Percentiles rank a stretch among this genome's conserved stretches.
Evolutionary conservation across 2,113 vertebrate species (phyloP).

Genomic region (Tragelaphus buxtoni): DNA sequence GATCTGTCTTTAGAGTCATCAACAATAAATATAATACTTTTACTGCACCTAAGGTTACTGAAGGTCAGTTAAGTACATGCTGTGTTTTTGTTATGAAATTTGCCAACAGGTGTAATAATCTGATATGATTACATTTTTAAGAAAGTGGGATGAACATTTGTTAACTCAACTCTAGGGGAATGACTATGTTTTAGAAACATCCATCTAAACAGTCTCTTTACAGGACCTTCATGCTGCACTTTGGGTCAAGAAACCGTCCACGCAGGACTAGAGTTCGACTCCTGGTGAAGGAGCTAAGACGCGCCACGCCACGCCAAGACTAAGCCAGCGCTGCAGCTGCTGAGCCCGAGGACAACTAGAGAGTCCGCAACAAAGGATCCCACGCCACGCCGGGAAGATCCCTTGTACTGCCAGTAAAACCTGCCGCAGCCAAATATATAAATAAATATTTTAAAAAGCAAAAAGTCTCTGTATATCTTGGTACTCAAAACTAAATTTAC

Average conservation of each 20-base stretch:
- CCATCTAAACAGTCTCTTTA: neutral
- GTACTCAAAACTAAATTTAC: neutral
- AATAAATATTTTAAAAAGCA: neutral
- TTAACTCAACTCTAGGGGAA: neutral
- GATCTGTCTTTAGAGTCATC: neutral
- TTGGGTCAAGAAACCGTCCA: neutral
- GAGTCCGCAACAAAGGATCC: neutral
- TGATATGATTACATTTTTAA: neutral
- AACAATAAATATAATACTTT: neutral
- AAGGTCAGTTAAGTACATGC: neutral
- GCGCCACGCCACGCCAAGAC: neutral
- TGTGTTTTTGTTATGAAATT: neutral
- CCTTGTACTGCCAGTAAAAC: neutral
- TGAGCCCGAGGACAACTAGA: neutral
- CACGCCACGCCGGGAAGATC: rapidly evolving
- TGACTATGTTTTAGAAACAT: neutral
- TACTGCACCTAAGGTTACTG: neutral
- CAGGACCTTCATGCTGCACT: neutral
- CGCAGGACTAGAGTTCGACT: neutral
- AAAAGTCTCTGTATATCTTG: neutral
- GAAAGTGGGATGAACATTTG: neutral
- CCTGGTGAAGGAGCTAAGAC: neutral
- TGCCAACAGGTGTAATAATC: neutral
- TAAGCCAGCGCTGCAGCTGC: neutral
- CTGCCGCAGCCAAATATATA: neutral